These are phyloP conservation scores for Sterna hirundo DNA, from an alignment of 2,113 vertebrate species.

Conservation along the genomic window DNA sequence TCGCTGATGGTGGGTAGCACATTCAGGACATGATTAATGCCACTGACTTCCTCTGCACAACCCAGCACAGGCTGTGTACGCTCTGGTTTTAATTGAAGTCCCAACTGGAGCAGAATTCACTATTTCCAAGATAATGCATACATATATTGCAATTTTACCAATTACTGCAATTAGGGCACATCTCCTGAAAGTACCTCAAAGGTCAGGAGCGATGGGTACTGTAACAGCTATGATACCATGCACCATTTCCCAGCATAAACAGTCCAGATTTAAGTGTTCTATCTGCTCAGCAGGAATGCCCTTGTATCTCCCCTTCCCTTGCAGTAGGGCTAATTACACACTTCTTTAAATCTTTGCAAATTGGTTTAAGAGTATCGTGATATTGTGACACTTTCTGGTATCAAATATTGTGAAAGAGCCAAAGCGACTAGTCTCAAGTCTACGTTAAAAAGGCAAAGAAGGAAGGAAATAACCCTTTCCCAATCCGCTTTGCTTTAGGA, in stretches of 20 bases:
- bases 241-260: not conserved
- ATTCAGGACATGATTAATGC: not conserved
- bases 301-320: not conserved
- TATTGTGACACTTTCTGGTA: not conserved
- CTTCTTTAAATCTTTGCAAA: not conserved
- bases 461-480: not conserved
- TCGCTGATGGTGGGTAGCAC: not conserved
- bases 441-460: not conserved
- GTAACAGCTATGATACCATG: not conserved
- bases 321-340: not conserved
- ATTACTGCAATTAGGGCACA: not conserved
- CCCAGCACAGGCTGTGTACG: not conserved
- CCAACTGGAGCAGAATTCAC: not conserved
- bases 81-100: not conserved
- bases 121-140: not conserved
- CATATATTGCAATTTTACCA: not conserved
- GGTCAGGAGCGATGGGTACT: not conserved
- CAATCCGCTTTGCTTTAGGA: not conserved
- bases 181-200: not conserved
- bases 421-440: not conserved
- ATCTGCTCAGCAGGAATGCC: not conserved
- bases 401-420: not conserved
- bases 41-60: not conserved
- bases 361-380: not conserved
- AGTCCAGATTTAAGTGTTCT: not conserved